Evolutionary conservation across 2,888 invertebrate genomes (phyloP), one percentile per base, ranked within the genome.

Genomic region (Macrosiphum euphorbiae): DNA sequence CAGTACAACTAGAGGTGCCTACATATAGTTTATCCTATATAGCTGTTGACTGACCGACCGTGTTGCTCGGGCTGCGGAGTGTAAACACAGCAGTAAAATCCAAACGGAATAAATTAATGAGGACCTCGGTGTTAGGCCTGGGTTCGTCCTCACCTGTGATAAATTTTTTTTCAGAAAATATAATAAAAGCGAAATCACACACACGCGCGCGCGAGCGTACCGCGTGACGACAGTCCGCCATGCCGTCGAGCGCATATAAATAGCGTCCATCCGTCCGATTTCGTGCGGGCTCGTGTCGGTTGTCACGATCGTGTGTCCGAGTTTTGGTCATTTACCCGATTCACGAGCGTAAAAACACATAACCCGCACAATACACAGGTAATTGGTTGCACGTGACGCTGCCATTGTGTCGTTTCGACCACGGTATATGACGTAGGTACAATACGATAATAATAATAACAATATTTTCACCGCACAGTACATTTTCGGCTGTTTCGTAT

Each of bases 381-480:
- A 93, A 93, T 93, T 93, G 93, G 93, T 93, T 93, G 93, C 93
- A 93, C 93, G 93, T 93, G 93, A 93, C 93, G 93, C 28, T 85
- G 93, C 90, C 93, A 93, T 93, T 93, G 93, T 93, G 90, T 92
- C 52, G 78, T 93, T 90, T 93, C 90, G 58, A 93, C 93, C 93
- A 78, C 78, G 41, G 55, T 55, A 24, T 11, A 85, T 44, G 35
- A 52, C 58, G 58, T 90, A 61, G 10, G 7, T 47, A 86, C 47
- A 86, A 89, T 89, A 61, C 58, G n/a, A 35, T 8, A 26, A 58
- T 58, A 55, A 35, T 7, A 24, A 55, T 58, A 55, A 55, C 24
- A 58, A 8, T 52, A 52, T 88, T 88, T 24, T 58, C 35, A 28
- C 88, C 55, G 55, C 88, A 35, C 78, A 16, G 88, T 41, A 35